phyloP scores from a whole-genome alignment of 2,888 invertebrate genomes.

The Acanthosepion esculentum region DNA sequence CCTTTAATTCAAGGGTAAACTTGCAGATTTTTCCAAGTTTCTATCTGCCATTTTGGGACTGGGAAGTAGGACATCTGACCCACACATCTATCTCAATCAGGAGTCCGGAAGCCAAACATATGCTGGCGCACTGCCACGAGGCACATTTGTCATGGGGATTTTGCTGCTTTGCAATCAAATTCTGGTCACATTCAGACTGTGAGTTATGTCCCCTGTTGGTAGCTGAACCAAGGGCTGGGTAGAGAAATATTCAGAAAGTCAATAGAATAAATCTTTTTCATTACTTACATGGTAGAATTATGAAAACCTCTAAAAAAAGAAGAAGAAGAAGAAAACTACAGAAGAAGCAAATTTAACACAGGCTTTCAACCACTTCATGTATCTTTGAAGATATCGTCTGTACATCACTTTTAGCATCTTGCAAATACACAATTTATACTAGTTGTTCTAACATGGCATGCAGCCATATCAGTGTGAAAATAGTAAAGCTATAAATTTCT shows the following conservation, averaged over 20 bases:
- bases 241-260: background rate
- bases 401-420: background rate
- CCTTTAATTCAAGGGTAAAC: background rate
- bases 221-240: background rate
- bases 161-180: background rate
- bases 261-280: conserved; percentile 12
- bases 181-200: background rate
- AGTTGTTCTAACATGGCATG: background rate
- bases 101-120: background rate
- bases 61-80: background rate
- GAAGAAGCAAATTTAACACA: background rate
- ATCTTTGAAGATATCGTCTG: background rate
- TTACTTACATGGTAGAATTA: background rate
- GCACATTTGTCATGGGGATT: conserved; percentile 33
- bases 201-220: conserved; percentile 16
- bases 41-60: background rate
- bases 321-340: background rate
- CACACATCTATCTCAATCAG: conserved; percentile 12
- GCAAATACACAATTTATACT: background rate
- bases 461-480: background rate
- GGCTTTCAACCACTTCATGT: background rate
- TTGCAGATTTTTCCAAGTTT: conserved; percentile 13
- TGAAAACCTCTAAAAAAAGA: background rate
- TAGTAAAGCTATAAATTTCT: background rate
- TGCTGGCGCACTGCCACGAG: background rate